Base-by-base conservation (phyloP, 2,113 vertebrate species). In the Cavia aperea region DNA sequence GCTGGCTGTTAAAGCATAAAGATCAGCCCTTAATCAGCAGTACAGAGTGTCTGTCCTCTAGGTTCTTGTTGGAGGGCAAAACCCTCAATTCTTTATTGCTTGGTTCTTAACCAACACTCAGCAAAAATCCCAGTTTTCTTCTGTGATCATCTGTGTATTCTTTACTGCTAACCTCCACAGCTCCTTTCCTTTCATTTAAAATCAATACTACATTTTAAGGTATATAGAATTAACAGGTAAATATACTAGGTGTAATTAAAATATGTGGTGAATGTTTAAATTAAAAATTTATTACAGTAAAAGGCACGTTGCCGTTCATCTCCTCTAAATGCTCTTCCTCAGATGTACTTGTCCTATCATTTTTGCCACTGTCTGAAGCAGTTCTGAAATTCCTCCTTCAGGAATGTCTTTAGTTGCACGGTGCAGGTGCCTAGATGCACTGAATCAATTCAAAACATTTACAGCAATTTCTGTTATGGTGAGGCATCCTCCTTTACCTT, bases 11-110 rank as follows among this genome's bases (percentile, higher is more conserved):
- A 93, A 89, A 96, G 60, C 24, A 18, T 51, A 79, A 92, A 89
- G 75, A 96, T 94, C 92, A 91, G 72, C 18, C 58, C 66, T 96
- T 95, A 77, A 89, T 93, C 93, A 94, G 89, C 83, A 84, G 43
- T 36, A 51, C 5, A 7, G 63, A 93, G 75, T 54, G 26, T 81
- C 89, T 94, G 73, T 88, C 88, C 86, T 93, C 73, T 56, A 93
- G 70, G 86, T 70, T 24, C 77, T 77, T 36, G n/a, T 15, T 91
- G 84, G 84, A 94, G 91, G 86, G 62, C 36, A 79, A 92, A 85
- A 33, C 81, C 39, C 39, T 95, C 49, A 73, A 85, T 89, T 68
- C 24, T 84, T 73, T 89, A 75, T 65, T 91, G 84, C 60, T 46
- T 75, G 70, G 46, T 75, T 88, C 43, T 81, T 90, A 90, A 81